phyloP scores from a whole-genome alignment of 2,113 vertebrate genomes.

The Mugil cephalus region DNA sequence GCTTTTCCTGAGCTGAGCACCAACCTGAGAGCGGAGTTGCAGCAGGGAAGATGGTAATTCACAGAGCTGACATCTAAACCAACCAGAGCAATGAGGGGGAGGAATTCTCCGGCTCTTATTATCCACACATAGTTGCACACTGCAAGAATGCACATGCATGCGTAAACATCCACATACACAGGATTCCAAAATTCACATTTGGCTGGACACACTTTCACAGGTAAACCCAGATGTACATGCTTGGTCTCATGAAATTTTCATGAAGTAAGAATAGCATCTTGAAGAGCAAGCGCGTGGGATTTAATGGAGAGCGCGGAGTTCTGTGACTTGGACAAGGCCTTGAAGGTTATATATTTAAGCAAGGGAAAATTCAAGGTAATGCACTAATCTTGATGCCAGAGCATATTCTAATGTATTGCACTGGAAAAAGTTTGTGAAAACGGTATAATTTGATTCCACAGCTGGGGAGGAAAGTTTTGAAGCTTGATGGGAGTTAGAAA shows the following conservation, averaged over 20 bases:
- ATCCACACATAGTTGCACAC: conserved; percentile 17
- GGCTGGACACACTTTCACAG: neutral
- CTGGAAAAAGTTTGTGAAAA: no score
- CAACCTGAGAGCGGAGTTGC: conserved; percentile 21
- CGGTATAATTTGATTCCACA: no score
- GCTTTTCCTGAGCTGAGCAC: conserved; percentile 31
- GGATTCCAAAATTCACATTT: neutral
- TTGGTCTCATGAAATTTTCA: neutral
- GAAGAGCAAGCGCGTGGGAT: neutral
- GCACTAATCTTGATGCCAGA: no score
- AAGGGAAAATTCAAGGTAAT: no score
- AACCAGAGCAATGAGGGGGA: neutral
- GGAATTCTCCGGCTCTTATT: conserved; percentile 10
- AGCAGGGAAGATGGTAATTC: conserved; percentile 36
- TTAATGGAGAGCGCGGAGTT: neutral
- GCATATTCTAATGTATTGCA: no score
- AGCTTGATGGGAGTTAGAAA: no score
- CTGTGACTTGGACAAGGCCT: no score
- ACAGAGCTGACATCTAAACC: conserved; percentile 16
- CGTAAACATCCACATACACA: neutral
- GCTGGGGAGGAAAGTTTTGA: no score
- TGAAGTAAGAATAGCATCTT: neutral
- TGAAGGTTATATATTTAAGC: no score
- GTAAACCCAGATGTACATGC: neutral
- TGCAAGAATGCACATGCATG: conserved; percentile 16